Evolutionary conservation across 2,888 invertebrate species (phyloP), one percentile per base, ranked within the genome.

Genomic region (Ephialtes manifestator): DNA sequence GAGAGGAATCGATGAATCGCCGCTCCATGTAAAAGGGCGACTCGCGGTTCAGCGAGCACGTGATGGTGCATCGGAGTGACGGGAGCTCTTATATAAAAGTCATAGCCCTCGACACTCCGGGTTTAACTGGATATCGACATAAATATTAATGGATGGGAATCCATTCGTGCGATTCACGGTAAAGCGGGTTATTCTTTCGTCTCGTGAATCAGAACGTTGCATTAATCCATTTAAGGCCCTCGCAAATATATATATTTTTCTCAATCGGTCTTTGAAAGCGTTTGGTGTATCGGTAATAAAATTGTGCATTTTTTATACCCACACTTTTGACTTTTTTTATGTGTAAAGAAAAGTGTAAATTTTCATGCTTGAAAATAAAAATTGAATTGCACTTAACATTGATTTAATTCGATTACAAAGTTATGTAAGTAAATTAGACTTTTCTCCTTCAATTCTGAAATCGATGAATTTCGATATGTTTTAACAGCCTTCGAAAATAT

Each of bases 131-230:
- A 81, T 85, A 85, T 85, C 85, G 85, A 85, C 85, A 85, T 85
- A 85, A 85, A 85, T 85, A 85, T 85, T 85, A 85, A 85, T 85
- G 85, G 85, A 85, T 79, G 76, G 82, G 75, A 71, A 79, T 82
- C 70, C 85, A 82, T 82, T 85, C 85, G 85, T 79, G 51, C 82
- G 78, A 81, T 81, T 85, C 81, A 70, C 65, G 53, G 58, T 51
- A 65, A 74, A 72, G 2, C 53, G 51, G 35, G 60, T 53, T 65
- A 70, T 60, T 63, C 63, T 63, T 35, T 48, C 68, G 28, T 65
- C 51, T 46, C 60, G 18, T 31, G 75, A 63, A 75, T 75, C 74
- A 18, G 46, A 63, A 63, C 48, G 28, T 58, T 24, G 55, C 35
- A 74, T 74, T 28, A 60, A 74, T 74, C 28, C 58, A 20, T 55